phyloP scores from a whole-genome alignment of 2,113 vertebrate species.

The Sylvietta virens region DNA sequence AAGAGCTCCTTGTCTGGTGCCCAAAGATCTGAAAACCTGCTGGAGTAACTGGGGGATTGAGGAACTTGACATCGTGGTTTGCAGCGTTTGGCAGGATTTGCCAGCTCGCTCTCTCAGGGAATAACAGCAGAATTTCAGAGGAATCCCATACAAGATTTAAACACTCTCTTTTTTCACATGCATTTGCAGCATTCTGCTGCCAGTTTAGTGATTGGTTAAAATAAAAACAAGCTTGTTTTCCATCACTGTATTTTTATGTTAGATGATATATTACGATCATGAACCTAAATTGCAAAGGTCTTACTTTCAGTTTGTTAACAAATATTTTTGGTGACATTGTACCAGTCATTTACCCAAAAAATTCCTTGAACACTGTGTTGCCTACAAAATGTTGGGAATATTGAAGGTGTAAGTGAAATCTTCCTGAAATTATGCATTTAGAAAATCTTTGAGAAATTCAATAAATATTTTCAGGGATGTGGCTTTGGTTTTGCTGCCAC shows the following conservation, averaged over 20 bases:
- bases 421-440: not conserved
- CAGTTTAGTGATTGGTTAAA: not conserved
- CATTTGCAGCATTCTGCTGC: not conserved
- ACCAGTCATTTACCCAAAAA: not conserved
- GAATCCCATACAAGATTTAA: not conserved
- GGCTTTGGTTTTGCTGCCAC: not conserved
- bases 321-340: not conserved
- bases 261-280: too few relatives aligned
- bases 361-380: not conserved
- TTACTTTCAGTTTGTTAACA: not conserved
- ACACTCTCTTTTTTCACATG: not conserved
- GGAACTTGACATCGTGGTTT: not conserved
- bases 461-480: not conserved
- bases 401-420: not conserved
- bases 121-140: not conserved
- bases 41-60: not conserved
- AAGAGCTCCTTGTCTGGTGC: constrained; percentile 42
- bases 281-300: not conserved
- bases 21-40: constrained; percentile 28
- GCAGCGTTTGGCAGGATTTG: not conserved
- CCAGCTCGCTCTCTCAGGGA: not conserved
- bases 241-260: too few relatives aligned
- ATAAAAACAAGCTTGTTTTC: not conserved
- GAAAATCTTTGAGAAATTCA: not conserved
- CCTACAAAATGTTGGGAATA: not conserved